These are phyloP conservation scores for Epistrophe eligans DNA, from an alignment of 2,888 invertebrate genomes.

Conservation along the genomic window DNA sequence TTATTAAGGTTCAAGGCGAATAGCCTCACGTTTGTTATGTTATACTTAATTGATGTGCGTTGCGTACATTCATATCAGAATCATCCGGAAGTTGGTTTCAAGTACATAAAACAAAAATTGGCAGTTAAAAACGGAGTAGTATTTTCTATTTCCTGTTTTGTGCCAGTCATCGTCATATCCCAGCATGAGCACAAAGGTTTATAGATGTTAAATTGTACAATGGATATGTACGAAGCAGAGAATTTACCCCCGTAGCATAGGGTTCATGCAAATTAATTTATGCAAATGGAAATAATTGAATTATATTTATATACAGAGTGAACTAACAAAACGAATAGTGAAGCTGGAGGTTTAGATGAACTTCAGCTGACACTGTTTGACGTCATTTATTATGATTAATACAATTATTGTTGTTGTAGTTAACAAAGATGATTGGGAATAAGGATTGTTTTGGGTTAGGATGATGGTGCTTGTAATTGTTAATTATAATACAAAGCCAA, in stretches of 20 bases:
- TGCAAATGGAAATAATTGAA: constrained; percentile 58
- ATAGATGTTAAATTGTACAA: background rate
- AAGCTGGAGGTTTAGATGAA: background rate
- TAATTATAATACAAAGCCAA: background rate
- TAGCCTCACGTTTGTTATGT: constrained; percentile 31
- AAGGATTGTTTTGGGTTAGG: background rate
- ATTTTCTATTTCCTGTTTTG: constrained; percentile 17
- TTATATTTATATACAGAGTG: constrained; percentile 24
- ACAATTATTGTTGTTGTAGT: constrained; percentile 12
- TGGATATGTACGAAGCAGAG: constrained; percentile 9
- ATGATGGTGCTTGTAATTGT: background rate
- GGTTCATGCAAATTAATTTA: constrained; percentile 71
- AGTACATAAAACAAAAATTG: constrained; percentile 19
- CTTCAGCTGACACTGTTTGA: constrained; percentile 15
- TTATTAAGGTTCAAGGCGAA: constrained; percentile 17
- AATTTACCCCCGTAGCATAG: constrained; percentile 45
- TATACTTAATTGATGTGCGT: constrained; percentile 39
- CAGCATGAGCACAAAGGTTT: background rate
- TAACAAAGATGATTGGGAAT: background rate
- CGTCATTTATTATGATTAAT: constrained; percentile 6
- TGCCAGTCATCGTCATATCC: background rate
- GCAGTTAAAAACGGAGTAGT: constrained; percentile 3
- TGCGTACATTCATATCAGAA: constrained; percentile 32
- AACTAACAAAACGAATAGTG: background rate
- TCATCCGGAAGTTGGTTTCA: constrained; percentile 19